Conservation (phyloP, 2,888 invertebrate genomes). For the Parascotia fuliginaria region DNA sequence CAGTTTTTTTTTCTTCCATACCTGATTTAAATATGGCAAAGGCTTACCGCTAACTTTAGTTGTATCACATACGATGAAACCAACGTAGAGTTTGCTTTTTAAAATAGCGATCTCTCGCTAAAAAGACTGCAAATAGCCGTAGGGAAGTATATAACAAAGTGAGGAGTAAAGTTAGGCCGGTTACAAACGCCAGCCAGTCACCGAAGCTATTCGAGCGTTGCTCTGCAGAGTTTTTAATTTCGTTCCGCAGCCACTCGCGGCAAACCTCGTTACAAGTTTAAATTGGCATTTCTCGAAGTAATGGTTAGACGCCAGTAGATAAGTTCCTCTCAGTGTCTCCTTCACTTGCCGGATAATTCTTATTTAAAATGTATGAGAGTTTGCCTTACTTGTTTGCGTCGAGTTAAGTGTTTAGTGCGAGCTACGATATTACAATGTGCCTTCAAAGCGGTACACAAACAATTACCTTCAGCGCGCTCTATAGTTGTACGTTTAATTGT, state of each 20-base stretch:
- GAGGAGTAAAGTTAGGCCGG: constrained; percentile 78
- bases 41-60: neutral
- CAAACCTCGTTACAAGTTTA: constrained; percentile 85
- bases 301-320: constrained; percentile 77
- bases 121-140: constrained; percentile 67
- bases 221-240: constrained; percentile 81
- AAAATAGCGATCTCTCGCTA: constrained; percentile 55
- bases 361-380: constrained; percentile 79
- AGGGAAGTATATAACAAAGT: constrained; percentile 73
- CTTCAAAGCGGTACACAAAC: neutral
- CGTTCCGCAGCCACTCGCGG: constrained; percentile 80
- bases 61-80: constrained; percentile 21
- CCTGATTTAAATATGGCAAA: too few species aligned
- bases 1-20: too few species aligned
- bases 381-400: constrained; percentile 43
- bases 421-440: constrained; percentile 21
- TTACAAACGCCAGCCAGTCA: constrained; percentile 68
- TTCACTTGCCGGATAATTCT: constrained; percentile 72
- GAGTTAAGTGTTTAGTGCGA: constrained; percentile 44
- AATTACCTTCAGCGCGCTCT: neutral
- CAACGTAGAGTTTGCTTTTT: constrained; percentile 46
- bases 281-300: constrained; percentile 84
- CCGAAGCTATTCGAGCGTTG: constrained; percentile 65
- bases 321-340: constrained; percentile 72
- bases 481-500: too few species aligned